Evolutionary conservation across 2,113 vertebrate species (phyloP).

Genomic region (Microcebus jonahi): DNA sequence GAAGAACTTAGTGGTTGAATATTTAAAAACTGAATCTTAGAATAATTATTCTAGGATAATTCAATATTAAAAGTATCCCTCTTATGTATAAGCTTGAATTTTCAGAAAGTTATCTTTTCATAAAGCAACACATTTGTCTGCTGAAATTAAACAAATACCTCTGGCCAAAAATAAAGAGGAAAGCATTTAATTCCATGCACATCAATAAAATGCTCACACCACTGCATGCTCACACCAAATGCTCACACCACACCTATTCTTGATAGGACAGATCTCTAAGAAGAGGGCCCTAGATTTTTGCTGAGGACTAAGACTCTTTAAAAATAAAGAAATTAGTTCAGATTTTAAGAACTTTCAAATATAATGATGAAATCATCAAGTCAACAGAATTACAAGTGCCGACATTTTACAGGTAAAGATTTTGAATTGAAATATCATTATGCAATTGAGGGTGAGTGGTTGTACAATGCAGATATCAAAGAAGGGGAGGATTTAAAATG

Average conservation of each 20-base stretch:
- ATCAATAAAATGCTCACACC: not conserved
- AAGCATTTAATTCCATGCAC: not conserved
- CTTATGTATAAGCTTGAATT: not conserved
- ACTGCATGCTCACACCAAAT: not conserved
- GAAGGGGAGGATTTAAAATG: not conserved
- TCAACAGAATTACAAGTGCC: not conserved
- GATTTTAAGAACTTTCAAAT: not conserved
- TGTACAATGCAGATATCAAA: not conserved
- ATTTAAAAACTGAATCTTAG: not conserved
- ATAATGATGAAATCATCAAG: not conserved
- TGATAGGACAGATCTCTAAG: not conserved
- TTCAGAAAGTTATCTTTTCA: not conserved
- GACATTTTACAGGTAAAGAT: not conserved
- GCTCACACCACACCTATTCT: not conserved
- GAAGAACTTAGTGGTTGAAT: not conserved
- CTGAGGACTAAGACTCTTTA: not conserved
- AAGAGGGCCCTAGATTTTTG: not conserved
- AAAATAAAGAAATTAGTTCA: not conserved
- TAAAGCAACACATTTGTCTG: not conserved
- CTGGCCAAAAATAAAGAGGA: not conserved
- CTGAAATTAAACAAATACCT: not conserved
- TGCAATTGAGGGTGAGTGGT: not conserved
- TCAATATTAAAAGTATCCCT: not conserved
- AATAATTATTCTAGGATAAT: not conserved
- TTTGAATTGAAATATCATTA: not conserved